Conservation (phyloP, 2,888 invertebrate species). For the Chirona hameri region DNA sequence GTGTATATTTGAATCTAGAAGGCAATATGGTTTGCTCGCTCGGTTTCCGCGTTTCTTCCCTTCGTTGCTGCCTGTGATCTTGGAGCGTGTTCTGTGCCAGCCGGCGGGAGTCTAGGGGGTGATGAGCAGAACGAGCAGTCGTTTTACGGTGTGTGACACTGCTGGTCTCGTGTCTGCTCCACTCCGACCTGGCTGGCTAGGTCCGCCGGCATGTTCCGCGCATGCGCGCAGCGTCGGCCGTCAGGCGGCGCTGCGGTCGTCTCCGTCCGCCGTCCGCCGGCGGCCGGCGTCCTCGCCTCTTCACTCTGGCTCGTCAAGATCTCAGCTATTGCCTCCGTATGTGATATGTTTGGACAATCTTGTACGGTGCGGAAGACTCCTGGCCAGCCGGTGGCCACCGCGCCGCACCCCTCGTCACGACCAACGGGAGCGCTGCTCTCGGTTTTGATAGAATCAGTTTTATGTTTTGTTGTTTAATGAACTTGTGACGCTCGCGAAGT, state of each 20-base stretch:
- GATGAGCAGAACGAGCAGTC: no score
- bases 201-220: no score
- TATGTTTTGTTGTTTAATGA: slow-evolving; percentile 24
- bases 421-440: neutral
- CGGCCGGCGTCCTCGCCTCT: neutral
- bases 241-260: neutral
- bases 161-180: no score
- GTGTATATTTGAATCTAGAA: no score
- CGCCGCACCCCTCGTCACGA: neutral
- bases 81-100: no score
- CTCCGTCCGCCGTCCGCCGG: neutral
- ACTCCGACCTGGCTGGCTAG: no score
- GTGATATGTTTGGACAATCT: slow-evolving; percentile 25
- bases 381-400: neutral
- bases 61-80: neutral
- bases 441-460: neutral
- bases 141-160: no score
- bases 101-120: no score
- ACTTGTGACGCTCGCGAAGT: neutral
- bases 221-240: neutral
- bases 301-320: neutral
- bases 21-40: no score
- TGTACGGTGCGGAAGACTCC: neutral
- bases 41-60: neutral
- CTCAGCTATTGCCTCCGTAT: neutral